Evolutionary conservation across 1,140 invertebrate species (phyloP).

Genomic region (Hetaerina americana): DNA sequence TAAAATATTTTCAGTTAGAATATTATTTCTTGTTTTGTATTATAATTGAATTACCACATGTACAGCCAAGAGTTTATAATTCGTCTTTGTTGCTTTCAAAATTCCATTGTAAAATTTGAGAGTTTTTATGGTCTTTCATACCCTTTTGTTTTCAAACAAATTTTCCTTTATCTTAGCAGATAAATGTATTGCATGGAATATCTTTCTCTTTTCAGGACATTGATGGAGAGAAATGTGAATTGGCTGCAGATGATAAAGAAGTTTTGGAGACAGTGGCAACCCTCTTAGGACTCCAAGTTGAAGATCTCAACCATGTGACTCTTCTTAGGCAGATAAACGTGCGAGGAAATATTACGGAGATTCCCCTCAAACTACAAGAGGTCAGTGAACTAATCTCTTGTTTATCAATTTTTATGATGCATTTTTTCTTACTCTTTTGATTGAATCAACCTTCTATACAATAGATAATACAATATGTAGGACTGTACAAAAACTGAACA

Average conservation of each 20-base stretch:
- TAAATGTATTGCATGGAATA: conserved; percentile 11
- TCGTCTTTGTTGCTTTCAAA: no score
- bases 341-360: conserved; percentile 87
- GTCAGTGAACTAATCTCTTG: no score
- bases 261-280: conserved; percentile 64
- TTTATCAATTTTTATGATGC: no score
- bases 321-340: conserved; percentile 89
- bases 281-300: conserved; percentile 62
- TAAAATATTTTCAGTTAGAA: no score
- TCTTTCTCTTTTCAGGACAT: conserved; percentile 53
- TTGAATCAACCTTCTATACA: conserved; percentile 19
- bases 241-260: conserved; percentile 56
- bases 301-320: conserved; percentile 63
- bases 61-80: no score
- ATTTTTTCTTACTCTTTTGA: no score
- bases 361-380: conserved; percentile 81
- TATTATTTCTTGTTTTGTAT: no score
- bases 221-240: conserved; percentile 74
- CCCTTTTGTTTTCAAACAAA: no score
- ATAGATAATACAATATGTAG: conserved; percentile 6
- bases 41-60: no score
- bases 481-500: no score
- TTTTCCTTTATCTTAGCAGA: not conserved
- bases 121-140: no score
- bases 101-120: no score